These are phyloP conservation scores for Cricetomys ansorgei DNA, from an alignment of 2,113 vertebrate genomes.

Conservation along the genomic window DNA sequence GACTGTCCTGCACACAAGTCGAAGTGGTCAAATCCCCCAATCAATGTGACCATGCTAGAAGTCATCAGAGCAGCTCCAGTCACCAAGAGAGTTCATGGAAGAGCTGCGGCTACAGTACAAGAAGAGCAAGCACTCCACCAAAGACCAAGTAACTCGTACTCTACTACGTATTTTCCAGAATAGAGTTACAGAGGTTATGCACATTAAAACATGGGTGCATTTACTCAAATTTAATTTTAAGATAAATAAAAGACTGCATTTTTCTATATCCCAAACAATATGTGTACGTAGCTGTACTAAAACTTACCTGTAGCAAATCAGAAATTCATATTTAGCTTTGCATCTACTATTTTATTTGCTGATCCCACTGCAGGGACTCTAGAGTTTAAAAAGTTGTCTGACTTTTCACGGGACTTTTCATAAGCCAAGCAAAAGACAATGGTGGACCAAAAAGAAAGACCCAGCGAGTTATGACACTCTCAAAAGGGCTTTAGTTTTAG, in stretches of 20 bases:
- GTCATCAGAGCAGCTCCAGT: too few species aligned
- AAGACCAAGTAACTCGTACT: background rate
- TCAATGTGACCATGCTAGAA: background rate
- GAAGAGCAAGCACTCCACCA: background rate
- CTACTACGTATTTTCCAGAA: background rate
- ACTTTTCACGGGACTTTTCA: background rate
- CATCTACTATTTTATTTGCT: background rate
- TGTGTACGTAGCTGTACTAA: background rate
- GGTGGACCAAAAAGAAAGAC: too few species aligned
- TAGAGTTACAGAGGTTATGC: background rate
- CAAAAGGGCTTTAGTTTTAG: background rate
- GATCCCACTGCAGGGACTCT: background rate
- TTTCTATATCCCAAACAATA: background rate
- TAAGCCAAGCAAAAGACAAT: background rate
- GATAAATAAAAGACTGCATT: background rate
- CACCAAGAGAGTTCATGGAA: background rate
- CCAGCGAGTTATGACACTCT: background rate
- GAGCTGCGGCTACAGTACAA: fast-evolving
- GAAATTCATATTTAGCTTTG: background rate
- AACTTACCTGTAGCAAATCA: background rate
- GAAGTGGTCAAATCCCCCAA: background rate
- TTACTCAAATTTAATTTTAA: background rate
- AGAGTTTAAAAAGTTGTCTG: background rate
- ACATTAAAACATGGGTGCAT: background rate
- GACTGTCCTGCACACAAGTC: too few species aligned